Base-by-base conservation (phyloP, 1,140 invertebrate genomes). In the Batillaria attramentaria region DNA sequence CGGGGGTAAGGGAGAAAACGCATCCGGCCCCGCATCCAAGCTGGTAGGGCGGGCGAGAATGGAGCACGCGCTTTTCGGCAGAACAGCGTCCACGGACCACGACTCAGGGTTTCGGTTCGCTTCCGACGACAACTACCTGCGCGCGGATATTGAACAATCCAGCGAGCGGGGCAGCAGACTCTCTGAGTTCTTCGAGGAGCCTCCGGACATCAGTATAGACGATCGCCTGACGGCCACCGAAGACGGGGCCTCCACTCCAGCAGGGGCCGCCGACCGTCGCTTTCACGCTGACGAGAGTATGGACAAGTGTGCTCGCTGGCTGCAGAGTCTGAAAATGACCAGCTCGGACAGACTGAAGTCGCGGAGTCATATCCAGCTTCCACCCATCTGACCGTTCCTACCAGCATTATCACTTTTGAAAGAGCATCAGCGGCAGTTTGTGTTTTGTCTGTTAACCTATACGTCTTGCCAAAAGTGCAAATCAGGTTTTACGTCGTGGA, bases 221-320 rank as follows among this genome's bases (percentile, higher is more conserved):
- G 57, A 66, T 43, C 54, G 74, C 24, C 33, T 73, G 31, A 72
- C 75, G 28, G n/a, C 39, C 62, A 70, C 62, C 0, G 62, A 79
- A 70, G 79, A 73, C 33, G 43, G 65, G 20, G 28, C 68, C 42
- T 72, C 73, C 57, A 39, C 39, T 46, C 43, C 37, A 62, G 46
- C 46, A 54, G 80, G 28, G 2, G 50, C 39, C 57, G 76, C 6
- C 31, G 37, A 81, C 72, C 72, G 73, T 20, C 60, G 41, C 31
- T 79, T 80, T 16, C 42, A 72, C n/a, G 72, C 33, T 5, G 84
- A 84, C 42, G 82, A 85, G 33, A 80, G 80, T 50, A 80, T 84
- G n/a, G 81, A 83, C 57, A 87, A 87, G 66, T 87, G 85, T 78
- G 82, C 81, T 54, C 81, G 81, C 46, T 87, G 85, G 85, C 62